A percentile compares a stretch with the other conserved stretches of the same genome.
phyloP scores from a whole-genome alignment of 2,797 vertebrate species.

The Helostoma temminkii region DNA sequence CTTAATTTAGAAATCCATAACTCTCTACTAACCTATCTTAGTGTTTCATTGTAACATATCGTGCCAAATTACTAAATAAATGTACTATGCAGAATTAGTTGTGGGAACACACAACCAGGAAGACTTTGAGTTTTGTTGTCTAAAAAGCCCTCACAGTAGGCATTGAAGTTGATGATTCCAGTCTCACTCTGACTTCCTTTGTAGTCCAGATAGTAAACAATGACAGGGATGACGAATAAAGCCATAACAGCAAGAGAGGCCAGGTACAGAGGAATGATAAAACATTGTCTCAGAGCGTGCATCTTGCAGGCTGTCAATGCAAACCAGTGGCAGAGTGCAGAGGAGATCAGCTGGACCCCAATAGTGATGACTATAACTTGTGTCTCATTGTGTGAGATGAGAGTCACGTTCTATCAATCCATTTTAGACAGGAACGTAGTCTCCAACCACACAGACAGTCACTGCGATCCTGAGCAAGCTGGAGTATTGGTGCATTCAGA shows the following conservation, averaged over 20 bases:
- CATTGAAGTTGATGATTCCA: constrained; percentile 34
- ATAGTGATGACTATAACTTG: constrained; percentile 57
- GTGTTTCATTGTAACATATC: too few relatives aligned
- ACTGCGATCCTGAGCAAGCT: too few relatives aligned
- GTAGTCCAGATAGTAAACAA: constrained; percentile 41
- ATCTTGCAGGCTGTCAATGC: constrained; percentile 82
- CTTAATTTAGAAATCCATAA: too few relatives aligned
- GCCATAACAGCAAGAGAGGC: constrained; percentile 69
- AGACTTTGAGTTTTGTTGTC: constrained; percentile 41
- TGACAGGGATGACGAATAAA: constrained; percentile 60
- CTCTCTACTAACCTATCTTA: too few relatives aligned
- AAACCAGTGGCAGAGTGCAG: constrained; percentile 81
- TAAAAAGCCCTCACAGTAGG: background rate
- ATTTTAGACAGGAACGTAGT: constrained; percentile 61
- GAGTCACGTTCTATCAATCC: constrained; percentile 62
- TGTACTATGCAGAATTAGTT: constrained; percentile 67
- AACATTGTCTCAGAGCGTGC: constrained; percentile 78
- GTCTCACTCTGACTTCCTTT: constrained; percentile 18
- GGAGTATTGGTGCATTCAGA: too few relatives aligned
- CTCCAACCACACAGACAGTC: too few relatives aligned
- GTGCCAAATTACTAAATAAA: too few relatives aligned
- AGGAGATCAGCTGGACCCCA: constrained; percentile 77
- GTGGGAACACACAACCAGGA: constrained; percentile 11
- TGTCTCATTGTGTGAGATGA: constrained; percentile 37
- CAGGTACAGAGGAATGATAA: constrained; percentile 77